These are phyloP conservation scores for Corythaixoides concolor DNA, from an alignment of 2,113 vertebrate species.

Conservation along the genomic window DNA sequence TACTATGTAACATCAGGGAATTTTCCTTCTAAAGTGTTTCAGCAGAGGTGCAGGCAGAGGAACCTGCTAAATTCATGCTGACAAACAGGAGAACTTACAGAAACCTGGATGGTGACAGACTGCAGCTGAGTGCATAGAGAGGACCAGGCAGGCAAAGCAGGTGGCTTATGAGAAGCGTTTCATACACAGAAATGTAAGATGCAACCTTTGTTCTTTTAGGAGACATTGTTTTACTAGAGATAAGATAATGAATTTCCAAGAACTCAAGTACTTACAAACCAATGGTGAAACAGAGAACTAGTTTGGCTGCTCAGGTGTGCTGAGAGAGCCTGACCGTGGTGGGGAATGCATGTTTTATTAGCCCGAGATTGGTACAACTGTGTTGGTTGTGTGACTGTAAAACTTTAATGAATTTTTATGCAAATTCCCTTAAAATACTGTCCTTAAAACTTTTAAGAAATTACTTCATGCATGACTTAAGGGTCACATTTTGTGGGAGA, in stretches of 20 bases:
- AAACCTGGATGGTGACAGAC: neutral
- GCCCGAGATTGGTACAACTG: neutral
- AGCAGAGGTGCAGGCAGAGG: neutral
- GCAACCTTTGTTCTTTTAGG: conserved; percentile 8
- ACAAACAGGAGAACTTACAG: neutral
- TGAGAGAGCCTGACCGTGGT: neutral
- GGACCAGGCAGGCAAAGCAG: neutral
- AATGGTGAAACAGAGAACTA: neutral
- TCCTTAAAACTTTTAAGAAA: neutral
- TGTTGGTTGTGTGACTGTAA: neutral
- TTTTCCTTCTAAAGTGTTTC: neutral
- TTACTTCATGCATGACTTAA: neutral
- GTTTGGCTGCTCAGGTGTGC: neutral
- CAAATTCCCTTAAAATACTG: neutral
- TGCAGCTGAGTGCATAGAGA: neutral
- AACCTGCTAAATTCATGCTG: neutral
- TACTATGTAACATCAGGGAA: neutral
- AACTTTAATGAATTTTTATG: neutral
- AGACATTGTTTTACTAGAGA: conserved; percentile 3
- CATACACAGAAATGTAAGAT: neutral
- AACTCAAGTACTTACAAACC: neutral
- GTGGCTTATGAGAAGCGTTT: neutral
- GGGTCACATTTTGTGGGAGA: neutral
- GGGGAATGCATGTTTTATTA: neutral
- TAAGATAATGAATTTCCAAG: conserved; percentile 47